Base-by-base conservation (phyloP, 2,113 vertebrate genomes). In the Orycteropus afer region DNA sequence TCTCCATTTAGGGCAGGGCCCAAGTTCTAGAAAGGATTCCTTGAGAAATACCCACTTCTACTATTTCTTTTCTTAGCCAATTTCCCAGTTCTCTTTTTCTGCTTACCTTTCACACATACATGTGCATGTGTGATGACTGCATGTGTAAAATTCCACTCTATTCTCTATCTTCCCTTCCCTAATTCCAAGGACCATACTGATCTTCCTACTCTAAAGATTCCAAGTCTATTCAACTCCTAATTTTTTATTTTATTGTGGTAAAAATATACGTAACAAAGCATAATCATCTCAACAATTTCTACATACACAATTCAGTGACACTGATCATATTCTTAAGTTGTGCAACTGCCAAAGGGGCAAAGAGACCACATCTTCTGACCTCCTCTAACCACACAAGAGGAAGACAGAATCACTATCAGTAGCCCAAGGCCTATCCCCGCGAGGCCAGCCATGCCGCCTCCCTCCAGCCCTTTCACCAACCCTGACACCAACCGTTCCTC, bases 41-140 rank as follows among this genome's bases (percentile, higher is more conserved):
- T 92, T 67, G 34, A 78, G 34, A 91, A 90, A 83, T 53, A 83
- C 9, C 45, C 22, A 63, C 47, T 86, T 94, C 79, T 85, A 65
- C 23, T 79, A 91, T 15, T 1, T 85, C 42, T 90, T 49, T 84
- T 87, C 61, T 86, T 85, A 83, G 6, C 34, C 51, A 90, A 73
- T 89, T 90, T 83, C 55, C 49, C 69, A 59, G 25, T 76, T 95
- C 25, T 67, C 40, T 67, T 49, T 81, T 59, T n/a, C 29, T 22
- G 5, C 49, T 32, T 37, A 49, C 14, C 10, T 25, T 34, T 3
- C 14, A 23, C 34, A n/a, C 8, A 7, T 17, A 23, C 37, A 9
- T 55, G 15, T 32, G 10, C 61, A 13, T 83, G 2, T 61, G 8
- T 79, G n/a, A n/a, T n/a, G n/a, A n/a, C n/a, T n/a, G 0, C 61